Percentiles rank a stretch among this genome's conserved stretches.
Evolutionary conservation across 2,888 invertebrate species (phyloP).

Genomic region (Lysandra bellargus): DNA sequence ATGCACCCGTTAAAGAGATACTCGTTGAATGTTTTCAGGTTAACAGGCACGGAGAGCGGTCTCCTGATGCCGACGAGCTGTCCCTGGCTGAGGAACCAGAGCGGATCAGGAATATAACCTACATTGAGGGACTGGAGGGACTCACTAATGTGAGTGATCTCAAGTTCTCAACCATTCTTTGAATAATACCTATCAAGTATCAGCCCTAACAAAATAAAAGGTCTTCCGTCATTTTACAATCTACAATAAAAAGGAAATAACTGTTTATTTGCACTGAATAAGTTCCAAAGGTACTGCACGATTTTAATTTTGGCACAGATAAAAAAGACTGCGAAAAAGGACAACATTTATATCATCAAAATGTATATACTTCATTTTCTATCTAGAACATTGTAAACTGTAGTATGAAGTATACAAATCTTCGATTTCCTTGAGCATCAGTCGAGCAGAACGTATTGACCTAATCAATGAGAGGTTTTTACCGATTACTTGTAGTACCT

Average conservation of each 20-base stretch:
- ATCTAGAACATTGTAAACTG: neutral
- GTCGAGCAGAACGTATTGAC: conserved; percentile 1
- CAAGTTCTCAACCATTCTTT: neutral
- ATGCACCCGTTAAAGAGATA: neutral
- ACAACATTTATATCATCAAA: too few relatives aligned
- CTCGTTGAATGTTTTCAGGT: conserved; percentile 50
- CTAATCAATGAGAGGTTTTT: neutral
- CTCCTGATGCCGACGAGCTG: conserved; percentile 67
- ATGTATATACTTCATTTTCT: too few relatives aligned
- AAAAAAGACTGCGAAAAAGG: too few relatives aligned
- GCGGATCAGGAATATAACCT: conserved; percentile 54
- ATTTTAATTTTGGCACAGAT: neutral
- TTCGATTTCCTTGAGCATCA: neutral
- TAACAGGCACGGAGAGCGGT: conserved; percentile 68
- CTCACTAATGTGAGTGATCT: conserved; percentile 56
- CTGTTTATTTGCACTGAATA: too few relatives aligned
- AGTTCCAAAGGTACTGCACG: too few relatives aligned
- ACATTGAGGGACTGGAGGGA: conserved; percentile 64
- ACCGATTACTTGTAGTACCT: neutral
- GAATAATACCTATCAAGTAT: neutral
- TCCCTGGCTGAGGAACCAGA: conserved; percentile 62
- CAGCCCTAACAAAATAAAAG: too few relatives aligned
- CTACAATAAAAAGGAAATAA: too few relatives aligned
- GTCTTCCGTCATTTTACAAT: too few relatives aligned
- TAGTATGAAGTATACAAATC: neutral